Base-by-base conservation (phyloP, 2,888 invertebrate species). In the Ormyrus thymus region DNA sequence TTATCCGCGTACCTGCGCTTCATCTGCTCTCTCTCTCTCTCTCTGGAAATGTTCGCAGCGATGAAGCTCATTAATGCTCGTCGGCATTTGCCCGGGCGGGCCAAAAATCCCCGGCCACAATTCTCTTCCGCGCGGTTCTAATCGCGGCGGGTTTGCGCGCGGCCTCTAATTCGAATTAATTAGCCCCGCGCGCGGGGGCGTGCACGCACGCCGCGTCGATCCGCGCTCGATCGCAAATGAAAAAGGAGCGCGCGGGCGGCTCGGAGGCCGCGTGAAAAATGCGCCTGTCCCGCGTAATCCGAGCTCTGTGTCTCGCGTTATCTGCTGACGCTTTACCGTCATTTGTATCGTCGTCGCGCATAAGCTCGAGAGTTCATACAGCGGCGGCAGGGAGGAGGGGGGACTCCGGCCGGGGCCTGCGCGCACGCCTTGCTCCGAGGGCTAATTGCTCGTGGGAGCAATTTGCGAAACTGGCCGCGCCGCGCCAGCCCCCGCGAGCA, bases 371-470 rank as follows among this genome's bases (percentile, higher is more conserved):
- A 71, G 65, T 58, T 70, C 50, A 50, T 65, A 46, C 10, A 48
- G 15, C 13, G 9, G 7, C 15, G 50, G n/a, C 11, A 46, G 65
- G 29, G 29, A 3, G 29, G 29, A 1, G 0, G 29, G 29, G 29
- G 4, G 29, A 29, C 29, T 29, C 29, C 2, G n/a, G n/a, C 29
- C 29, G 29, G 29, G 29, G 29, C 29, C 29, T 29, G 29, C 29
- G 29, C 29, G 0, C 29, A 4, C 29, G 29, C 29, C 29, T 29
- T 29, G 29, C 29, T 29, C 29, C 62, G n/a, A 29, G 11, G 46
- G 48, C 75, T 79, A 79, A 79, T 79, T 75, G 75, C 75, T 71
- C 65, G 66, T 70, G 74, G 70, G 70, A 65, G 70, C 69, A 62
- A 69, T 69, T 78, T 62, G 50, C 58, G 78, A 74, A 73, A 78